Base-by-base conservation (phyloP, 92 coral and sea anemone species). In the Porites rus region DNA sequence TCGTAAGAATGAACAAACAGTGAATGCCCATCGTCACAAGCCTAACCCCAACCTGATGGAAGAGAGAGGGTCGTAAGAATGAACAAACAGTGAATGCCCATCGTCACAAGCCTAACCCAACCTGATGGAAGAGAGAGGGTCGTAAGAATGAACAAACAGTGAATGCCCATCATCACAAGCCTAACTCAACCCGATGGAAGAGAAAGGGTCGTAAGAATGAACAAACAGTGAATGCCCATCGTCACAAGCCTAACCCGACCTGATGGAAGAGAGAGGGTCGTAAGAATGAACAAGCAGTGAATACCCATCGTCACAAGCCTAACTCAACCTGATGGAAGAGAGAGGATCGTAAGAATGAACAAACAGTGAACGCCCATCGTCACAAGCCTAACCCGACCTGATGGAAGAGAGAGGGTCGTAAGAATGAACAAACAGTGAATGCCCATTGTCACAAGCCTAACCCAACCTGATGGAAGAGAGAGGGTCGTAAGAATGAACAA, bases 21-120 rank as follows among this genome's bases (percentile, higher is more conserved):
- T 24, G 25, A 24, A 24, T 24, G 25, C 25, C 25, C 25, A 24
- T 24, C 25, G 1, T 24, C 1, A 24, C 25, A 24, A 24, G 25
- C 25, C 25, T 24, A 24, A 0, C 0, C 0, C 1, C 82, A 78
- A 78, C 82, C 82, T 46, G 72, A 12, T 17, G 82, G 82, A 38
- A 78, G 82, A 63, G 58, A 78, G 72, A 78, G 72, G 82, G 82
- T 78, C 82, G 50, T 64, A 64, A 78, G 59, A 78, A 78, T 46
- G 82, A 78, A 78, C 72, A 78, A 78, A 20, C 82, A 78, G 64
- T 78, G 46, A 43, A 78, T 78, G 82, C 31, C 50, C 72, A 63
- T 78, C 60, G 61, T 78, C 82, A 64, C 82, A 78, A 78, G 82
- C 82, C 82, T 78, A 78, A 78, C 82, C n/a, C 82, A 31, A 77